Base-by-base conservation (phyloP, 2,888 invertebrate genomes). In the Yponomeuta cagnagella region DNA sequence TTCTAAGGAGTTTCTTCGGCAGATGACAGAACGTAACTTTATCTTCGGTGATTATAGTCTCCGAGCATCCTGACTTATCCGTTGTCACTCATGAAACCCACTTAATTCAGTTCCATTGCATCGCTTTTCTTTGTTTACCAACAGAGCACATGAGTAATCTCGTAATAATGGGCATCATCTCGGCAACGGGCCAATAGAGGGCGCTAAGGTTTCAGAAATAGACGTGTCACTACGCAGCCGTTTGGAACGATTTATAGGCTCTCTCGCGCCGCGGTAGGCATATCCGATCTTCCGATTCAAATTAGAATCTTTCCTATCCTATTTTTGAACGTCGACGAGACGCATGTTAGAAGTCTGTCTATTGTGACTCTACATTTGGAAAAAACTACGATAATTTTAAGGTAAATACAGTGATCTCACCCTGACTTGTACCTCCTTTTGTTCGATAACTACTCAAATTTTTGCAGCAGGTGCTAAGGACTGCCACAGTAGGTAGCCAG, bases 121-220 rank as follows among this genome's bases (percentile, higher is more conserved):
- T 67, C 74, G 72, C 71, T 76, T 74, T 75, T 82, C 84, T 87
- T 89, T 89, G 88, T 89, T 90, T 89, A 88, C 88, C 80, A 89
- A 89, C 89, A 89, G 63, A 87, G 87, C 85, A 80, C 79, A 86
- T 89, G 90, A 90, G 87, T 89, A 89, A 89, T 82, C 82, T 77
- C 73, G 78, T 78, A 78, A 79, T 79, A 78, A 76, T 76, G 78
- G 77, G 76, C 78, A 75, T 77, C 79, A 79, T 79, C 88, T 89
- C 88, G 90, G 90, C 90, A 90, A 78, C 82, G 84, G 84, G 90
- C 90, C 90, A 90, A 86, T 80, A 90, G 90, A 89, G 89, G 90
- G 89, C 90, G 89, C 88, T 88, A 81, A 76, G 68, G 77, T 78
- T 12, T 10, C 84, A 71, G 77, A 87, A 90, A 89, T 90, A 90